Base-by-base conservation (phyloP, 2,113 vertebrate species). In the Gobiocypris rarus region DNA sequence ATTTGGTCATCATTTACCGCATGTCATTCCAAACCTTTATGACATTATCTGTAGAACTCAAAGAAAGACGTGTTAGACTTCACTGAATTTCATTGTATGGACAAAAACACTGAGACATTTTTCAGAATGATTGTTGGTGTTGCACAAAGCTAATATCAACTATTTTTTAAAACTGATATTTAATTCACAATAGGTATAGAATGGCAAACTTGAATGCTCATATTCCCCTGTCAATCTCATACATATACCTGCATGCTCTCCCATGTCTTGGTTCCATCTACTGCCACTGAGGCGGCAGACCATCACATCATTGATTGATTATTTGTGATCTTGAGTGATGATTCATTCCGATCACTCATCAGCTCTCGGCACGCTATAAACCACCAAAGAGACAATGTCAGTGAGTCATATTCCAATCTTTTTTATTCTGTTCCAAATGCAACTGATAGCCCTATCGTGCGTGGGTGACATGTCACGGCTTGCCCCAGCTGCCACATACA, bases 261-360 rank as follows among this genome's bases (percentile, higher is more conserved):
- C 76, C 63, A 76, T 43, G 34, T 61, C 41, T n/a, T 45, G 19
- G 17, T 26, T 76, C 56, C 3, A 38, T 70, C 34, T 45, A 11
- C 26, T 81, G 28, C 45, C 75, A 84, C 82, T 11, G 73, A 70
- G 48, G 86, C 77, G 11, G 13, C 71, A 71, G 74, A 82, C 86
- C 84, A 84, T 87, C 85, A 87, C 84, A 78, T 50, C 34, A 59
- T n/a, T 85, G 88, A 87, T 41, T 85, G 83, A 87, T 87, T 58
- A 76, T 71, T 70, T 83, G 79, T 24, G 56, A 52, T 43, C 41
- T 48, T 41, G 45, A 28, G 15, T 9, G 58, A 17, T 43, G 26
- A 83, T 71, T 79, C 81, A 77, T 61, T 85, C 38, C 5, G 17
- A 61, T 43, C 43, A 50, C 45, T 85, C 81, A 85, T 77, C 84